Evolutionary conservation across 2,113 vertebrate species (phyloP).

Genomic region (Panthera tigris): DNA sequence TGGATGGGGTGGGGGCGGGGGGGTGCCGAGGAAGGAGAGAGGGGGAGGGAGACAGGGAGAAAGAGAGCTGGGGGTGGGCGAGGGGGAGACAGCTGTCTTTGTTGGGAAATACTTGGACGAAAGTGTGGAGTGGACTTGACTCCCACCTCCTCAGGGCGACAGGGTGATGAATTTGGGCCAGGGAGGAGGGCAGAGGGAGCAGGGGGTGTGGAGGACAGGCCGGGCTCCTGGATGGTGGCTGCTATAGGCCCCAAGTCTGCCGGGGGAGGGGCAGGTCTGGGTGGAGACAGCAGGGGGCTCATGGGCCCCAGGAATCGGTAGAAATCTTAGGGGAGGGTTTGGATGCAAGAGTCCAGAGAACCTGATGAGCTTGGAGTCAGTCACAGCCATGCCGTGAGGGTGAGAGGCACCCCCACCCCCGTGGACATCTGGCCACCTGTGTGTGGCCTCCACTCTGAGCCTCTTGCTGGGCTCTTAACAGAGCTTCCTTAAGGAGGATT

Average conservation of each 20-base stretch:
- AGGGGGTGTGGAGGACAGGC: not conserved
- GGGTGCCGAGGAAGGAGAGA: not conserved
- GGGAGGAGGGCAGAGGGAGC: not conserved
- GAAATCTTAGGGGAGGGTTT: not conserved
- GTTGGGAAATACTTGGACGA: not conserved
- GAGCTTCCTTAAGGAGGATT: not conserved
- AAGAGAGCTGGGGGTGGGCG: not conserved
- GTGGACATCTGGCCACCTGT: not conserved
- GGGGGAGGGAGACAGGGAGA: not conserved
- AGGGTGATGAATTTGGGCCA: not conserved
- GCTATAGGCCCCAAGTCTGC: accelerated
- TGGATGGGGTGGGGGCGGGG: not conserved
- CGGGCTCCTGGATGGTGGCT: accelerated
- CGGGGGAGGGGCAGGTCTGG: not conserved
- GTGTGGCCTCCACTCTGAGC: not conserved
- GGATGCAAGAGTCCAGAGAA: not conserved
- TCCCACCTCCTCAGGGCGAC: not conserved
- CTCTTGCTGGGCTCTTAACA: not conserved
- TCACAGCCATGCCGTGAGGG: accelerated
- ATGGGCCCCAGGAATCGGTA: too few species aligned
- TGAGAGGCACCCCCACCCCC: not conserved
- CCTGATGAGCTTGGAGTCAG: too few species aligned
- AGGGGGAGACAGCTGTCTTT: not conserved
- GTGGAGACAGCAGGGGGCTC: not conserved
- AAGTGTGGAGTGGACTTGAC: not conserved